Conservation (phyloP, 2,888 invertebrate species). For the Charanyca ferruginea region DNA sequence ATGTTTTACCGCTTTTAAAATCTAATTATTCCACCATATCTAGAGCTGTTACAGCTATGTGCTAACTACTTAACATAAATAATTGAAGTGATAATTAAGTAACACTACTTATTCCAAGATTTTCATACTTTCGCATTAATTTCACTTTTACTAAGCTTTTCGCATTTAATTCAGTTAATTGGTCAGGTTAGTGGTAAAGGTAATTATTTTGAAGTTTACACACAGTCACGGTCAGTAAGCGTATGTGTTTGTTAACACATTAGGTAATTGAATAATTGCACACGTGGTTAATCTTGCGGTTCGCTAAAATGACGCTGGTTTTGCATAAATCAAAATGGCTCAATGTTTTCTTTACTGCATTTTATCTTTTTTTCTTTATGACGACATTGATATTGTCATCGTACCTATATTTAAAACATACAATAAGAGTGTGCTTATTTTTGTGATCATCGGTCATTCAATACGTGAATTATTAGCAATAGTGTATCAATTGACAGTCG, state of each 20-base stretch:
- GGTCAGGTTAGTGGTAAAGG: conserved; percentile 54
- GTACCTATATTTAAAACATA: too few species aligned
- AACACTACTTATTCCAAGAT: conserved; percentile 50
- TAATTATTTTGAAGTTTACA: conserved; percentile 63
- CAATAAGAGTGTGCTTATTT: conserved; percentile 1
- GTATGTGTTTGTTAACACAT: conserved; percentile 72
- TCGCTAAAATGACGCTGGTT: conserved; percentile 50
- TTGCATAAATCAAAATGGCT: conserved; percentile 15
- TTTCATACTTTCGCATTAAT: conserved; percentile 70
- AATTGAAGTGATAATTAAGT: conserved; percentile 52
- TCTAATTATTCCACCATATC: conserved; percentile 8
- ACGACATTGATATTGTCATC: too few species aligned
- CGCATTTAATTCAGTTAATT: conserved; percentile 61
- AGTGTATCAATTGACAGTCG: too few species aligned
- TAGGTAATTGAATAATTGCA: conserved; percentile 74
- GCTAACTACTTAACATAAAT: conserved; percentile 31
- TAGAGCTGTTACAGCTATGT: conserved; percentile 31
- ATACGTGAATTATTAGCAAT: conserved; percentile 17
- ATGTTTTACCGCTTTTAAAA: not conserved
- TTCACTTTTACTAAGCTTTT: conserved; percentile 70
- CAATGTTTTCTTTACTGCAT: not conserved
- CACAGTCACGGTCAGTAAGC: conserved; percentile 72
- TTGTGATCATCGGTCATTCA: conserved; percentile 26
- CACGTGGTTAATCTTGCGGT: conserved; percentile 42
- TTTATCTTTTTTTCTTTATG: not conserved